phyloP scores from a whole-genome alignment of 2,113 vertebrate genomes.

The Calonectris borealis region DNA sequence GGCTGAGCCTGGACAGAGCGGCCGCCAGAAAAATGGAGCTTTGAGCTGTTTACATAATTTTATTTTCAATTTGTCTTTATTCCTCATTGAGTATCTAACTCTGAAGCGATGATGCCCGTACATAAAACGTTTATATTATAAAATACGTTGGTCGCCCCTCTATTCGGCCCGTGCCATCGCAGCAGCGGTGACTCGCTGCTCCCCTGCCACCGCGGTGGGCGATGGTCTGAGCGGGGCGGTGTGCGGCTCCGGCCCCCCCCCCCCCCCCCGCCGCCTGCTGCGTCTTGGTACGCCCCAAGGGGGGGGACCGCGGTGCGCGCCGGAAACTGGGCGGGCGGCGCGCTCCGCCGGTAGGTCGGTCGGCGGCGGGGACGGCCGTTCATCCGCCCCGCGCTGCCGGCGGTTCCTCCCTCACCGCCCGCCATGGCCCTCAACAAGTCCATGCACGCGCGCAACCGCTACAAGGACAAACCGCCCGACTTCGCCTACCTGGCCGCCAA shows the following conservation, averaged over 20 bases:
- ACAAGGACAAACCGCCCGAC: conserved; percentile 89
- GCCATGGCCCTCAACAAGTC: conserved; percentile 88
- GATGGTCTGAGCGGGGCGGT: fast-evolving
- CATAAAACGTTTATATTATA: background rate
- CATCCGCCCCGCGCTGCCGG: fast-evolving
- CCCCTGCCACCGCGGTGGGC: fast-evolving
- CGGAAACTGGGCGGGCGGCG: background rate
- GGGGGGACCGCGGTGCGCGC: background rate
- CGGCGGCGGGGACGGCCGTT: fast-evolving
- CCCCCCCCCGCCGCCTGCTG: background rate
- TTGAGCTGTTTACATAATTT: background rate
- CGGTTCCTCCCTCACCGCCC: fast-evolving
- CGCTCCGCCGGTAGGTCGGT: too few relatives aligned
- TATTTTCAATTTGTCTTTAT: background rate
- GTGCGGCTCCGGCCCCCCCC: too few relatives aligned
- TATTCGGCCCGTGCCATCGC: too few relatives aligned
- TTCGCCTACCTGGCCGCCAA: conserved; percentile 86
- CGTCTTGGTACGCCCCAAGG: background rate
- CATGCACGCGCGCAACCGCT: conserved; percentile 90
- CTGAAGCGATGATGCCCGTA: background rate
- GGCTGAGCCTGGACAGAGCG: background rate
- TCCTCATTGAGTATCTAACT: fast-evolving
- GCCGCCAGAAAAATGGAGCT: fast-evolving
- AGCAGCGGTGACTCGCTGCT: too few relatives aligned
- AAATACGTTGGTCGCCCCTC: fast-evolving